Conservation (phyloP, 2,888 invertebrate genomes). For the Drosophila mercatorum region DNA sequence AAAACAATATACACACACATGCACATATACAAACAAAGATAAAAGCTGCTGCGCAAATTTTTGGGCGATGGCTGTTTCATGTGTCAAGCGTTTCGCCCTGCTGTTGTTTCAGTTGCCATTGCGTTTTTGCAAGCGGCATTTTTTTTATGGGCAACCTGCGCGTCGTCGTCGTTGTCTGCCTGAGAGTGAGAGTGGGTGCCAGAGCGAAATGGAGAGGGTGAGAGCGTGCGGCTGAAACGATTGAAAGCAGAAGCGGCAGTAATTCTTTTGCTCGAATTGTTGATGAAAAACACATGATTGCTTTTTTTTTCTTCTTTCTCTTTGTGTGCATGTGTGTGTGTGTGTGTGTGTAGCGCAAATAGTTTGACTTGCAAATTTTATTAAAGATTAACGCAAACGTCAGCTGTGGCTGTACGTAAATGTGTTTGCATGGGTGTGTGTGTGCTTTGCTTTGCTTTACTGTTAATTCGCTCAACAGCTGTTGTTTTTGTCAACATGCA, state of each 20-base stretch:
- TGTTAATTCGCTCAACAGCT: slow-evolving; percentile 45
- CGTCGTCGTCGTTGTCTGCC: slow-evolving; percentile 26
- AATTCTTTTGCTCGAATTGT: slow-evolving; percentile 45
- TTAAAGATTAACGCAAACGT: slow-evolving; percentile 38
- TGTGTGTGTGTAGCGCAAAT: slow-evolving; percentile 43
- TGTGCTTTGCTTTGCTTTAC: slow-evolving; percentile 10
- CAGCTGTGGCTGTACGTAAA: slow-evolving; percentile 41
- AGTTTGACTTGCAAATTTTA: slow-evolving; percentile 46
- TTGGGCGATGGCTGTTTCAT: slow-evolving; percentile 74
- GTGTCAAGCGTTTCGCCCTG: slow-evolving; percentile 42
- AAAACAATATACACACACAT: slow-evolving; percentile 44
- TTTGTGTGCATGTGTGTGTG: neutral
- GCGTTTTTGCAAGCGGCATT: slow-evolving; percentile 65
- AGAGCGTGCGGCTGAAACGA: slow-evolving; percentile 6
- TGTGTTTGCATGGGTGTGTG: neutral
- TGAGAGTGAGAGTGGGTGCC: slow-evolving; percentile 46
- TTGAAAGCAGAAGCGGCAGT: slow-evolving; percentile 11
- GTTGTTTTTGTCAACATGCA: slow-evolving; percentile 53
- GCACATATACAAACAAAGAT: slow-evolving; percentile 40
- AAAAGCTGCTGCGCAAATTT: slow-evolving; percentile 80
- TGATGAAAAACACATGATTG: slow-evolving; percentile 81
- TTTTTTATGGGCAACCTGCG: slow-evolving; percentile 70
- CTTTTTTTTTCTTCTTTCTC: slow-evolving; percentile 46
- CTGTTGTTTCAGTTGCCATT: slow-evolving; percentile 49
- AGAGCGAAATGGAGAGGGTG: slow-evolving; percentile 6